Evolutionary conservation across 2,113 vertebrate genomes (phyloP), one percentile per base, ranked within the genome.

Genomic region (Motacilla alba): DNA sequence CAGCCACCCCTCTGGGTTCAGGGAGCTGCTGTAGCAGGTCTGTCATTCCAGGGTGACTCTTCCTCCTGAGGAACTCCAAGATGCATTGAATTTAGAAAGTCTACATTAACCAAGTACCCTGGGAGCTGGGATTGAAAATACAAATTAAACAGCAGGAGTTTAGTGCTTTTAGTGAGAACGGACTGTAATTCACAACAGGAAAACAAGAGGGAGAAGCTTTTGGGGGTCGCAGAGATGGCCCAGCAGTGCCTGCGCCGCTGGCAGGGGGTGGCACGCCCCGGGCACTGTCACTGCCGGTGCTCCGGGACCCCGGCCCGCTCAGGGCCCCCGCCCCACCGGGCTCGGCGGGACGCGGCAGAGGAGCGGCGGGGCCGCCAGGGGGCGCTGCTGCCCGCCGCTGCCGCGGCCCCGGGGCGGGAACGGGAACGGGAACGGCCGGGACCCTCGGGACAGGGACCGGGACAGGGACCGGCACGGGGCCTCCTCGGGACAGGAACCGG

Each of bases 201-300:
- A 12, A 59, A 68, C n/a, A 20, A 16, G 4, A 47, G 8, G 41
- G 64, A 30, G 74, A 30, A 70, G 13, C 24, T 11, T 72, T 21
- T 47, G 75, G n/a, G n/a, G 30, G 47, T 10, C 0, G 12, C 1
- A 2, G 47, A n/a, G 63, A 23, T 5, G 18, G n/a, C n/a, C n/a
- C n/a, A n/a, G n/a, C n/a, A n/a, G n/a, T n/a, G n/a, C n/a, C n/a
- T n/a, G 62, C 37, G 1, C 9, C 43, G 44, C 30, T 50, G 72
- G 52, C 26, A 41, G 31, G 44, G 63, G 46, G 50, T 53, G 50
- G 50, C 50, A 52, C 15, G 17, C 7, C 17, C 52, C 11, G 52
- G 28, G 52, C 50, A 52, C 24, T 41, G 43, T 37, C 49, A 15
- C 49, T 9, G 43, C 31, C 44, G 4, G 11, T 35, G 33, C 31